Conservation (phyloP, 2,888 invertebrate genomes). For the Trichopoda pennipes region DNA sequence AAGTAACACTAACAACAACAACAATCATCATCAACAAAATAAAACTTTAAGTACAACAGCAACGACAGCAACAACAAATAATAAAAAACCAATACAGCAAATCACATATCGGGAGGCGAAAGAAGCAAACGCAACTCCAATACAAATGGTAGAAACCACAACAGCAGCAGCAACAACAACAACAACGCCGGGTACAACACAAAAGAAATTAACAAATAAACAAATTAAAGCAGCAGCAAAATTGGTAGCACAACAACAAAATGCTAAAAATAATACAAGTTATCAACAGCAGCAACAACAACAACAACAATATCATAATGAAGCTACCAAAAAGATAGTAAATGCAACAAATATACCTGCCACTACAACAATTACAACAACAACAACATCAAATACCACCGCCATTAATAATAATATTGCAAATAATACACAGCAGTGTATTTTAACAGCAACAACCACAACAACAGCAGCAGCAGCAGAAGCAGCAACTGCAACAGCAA, state of each 20-base stretch:
- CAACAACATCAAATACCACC: constrained; percentile 69
- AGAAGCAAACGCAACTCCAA: constrained; percentile 59
- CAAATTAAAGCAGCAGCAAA: constrained; percentile 71
- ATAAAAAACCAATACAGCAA: constrained; percentile 69
- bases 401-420: constrained; percentile 75
- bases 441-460: constrained; percentile 67
- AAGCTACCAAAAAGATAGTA: constrained; percentile 61
- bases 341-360: constrained; percentile 67
- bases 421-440: constrained; percentile 69
- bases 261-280: constrained; percentile 66
- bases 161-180: too few species aligned
- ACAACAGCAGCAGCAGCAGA: constrained; percentile 75
- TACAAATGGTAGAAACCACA: constrained; percentile 55
- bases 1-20: constrained; percentile 73
- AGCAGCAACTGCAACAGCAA: constrained; percentile 75
- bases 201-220: constrained; percentile 70
- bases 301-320: constrained; percentile 62
- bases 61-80: constrained; percentile 72
- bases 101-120: constrained; percentile 75
- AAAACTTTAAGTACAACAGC: constrained; percentile 67
- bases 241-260: constrained; percentile 67
- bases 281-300: constrained; percentile 64
- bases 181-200: constrained; percentile 43
- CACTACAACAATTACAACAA: constrained; percentile 66
- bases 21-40: constrained; percentile 71